Evolutionary conservation across 2,797 vertebrate species (phyloP), one percentile per base, ranked within the genome.

Genomic region (Gymnoscopelus microlampas): DNA sequence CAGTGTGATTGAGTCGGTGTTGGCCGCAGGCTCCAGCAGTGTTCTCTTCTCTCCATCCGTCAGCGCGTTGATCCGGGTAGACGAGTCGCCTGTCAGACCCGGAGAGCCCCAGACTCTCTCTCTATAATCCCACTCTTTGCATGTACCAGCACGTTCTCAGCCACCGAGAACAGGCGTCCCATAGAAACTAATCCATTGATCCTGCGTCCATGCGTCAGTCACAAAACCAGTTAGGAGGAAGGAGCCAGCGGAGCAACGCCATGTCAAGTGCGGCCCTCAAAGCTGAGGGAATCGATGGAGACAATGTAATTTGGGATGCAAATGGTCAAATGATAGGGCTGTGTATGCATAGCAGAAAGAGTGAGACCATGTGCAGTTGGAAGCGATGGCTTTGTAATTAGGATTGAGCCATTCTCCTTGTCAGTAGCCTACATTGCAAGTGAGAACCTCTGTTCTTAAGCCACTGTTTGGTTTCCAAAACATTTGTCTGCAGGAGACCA

Each of bases 111-210:
- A 60, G 77, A 85, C 87, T 88, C 84, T 75, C 78, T 82, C 49
- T 47, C 75, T 0, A 79, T 94, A 94, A 95, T 94, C 93, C 89
- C 66, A 13, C 76, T 87, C 81, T 94, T 91, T 91, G 92, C 90
- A 95, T 95, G 93, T 91, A 63, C 79, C 65, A 87, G 87, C 94
- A 95, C 92, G 92, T 85, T 80, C 65, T 15, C 53, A 11, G 82
- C 79, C 81, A 79, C 84, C 78, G 56, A 89, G 87, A 88, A 86
- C 87, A 73, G 77, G 85, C 84, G 63, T 91, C 88, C 90, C 86
- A 80, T 79, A 81, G 87, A 93, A 92, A 87, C 89, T 89, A 94
- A 94, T 93, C 92, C 91, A 93, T 94, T 92, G 92, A 94, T 91
- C 92, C 89, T 73, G 70, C 67, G 9, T 77, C 66, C 23, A 71